Percentiles rank a stretch among this genome's conserved stretches.
These are phyloP conservation scores for Columba livia DNA, from an alignment of 2,113 vertebrate species.

Conservation along the genomic window DNA sequence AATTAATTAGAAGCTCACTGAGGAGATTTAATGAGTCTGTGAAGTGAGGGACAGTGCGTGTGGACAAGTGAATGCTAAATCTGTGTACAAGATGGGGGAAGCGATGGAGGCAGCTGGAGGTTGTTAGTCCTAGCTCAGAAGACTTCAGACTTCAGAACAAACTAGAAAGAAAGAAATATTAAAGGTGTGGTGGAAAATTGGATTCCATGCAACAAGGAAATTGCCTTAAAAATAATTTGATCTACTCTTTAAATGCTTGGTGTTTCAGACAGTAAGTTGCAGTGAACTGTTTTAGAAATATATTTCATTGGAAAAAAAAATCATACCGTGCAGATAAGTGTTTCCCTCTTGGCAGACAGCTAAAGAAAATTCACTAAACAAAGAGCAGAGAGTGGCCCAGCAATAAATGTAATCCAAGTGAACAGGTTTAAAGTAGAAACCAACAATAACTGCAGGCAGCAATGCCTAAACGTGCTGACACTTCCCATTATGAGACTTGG, in stretches of 20 bases:
- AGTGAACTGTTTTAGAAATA: constrained; percentile 16
- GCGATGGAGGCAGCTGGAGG: not conserved
- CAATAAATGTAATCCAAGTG: constrained; percentile 35
- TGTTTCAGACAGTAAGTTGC: not conserved
- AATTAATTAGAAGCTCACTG: not conserved
- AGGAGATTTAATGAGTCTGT: not conserved
- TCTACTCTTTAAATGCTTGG: not conserved
- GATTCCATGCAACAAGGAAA: not conserved
- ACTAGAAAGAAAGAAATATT: not conserved
- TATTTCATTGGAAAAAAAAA: not conserved
- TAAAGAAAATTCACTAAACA: constrained; percentile 30
- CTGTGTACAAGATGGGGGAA: not conserved
- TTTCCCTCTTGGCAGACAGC: constrained; percentile 1
- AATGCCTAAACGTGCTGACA: constrained; percentile 24
- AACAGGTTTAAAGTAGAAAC: constrained; percentile 9
- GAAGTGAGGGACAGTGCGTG: not conserved
- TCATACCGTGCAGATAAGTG: not conserved
- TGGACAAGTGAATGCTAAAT: not conserved
- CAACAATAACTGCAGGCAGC: not conserved
- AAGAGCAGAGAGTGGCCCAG: not conserved
- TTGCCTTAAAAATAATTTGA: not conserved
- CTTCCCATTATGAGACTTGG: not conserved
- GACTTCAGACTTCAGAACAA: not conserved
- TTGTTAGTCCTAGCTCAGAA: not conserved
- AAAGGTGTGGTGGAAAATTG: not conserved